phyloP scores from a whole-genome alignment of 1,140 invertebrate genomes.

The Caerostris extrusa region DNA sequence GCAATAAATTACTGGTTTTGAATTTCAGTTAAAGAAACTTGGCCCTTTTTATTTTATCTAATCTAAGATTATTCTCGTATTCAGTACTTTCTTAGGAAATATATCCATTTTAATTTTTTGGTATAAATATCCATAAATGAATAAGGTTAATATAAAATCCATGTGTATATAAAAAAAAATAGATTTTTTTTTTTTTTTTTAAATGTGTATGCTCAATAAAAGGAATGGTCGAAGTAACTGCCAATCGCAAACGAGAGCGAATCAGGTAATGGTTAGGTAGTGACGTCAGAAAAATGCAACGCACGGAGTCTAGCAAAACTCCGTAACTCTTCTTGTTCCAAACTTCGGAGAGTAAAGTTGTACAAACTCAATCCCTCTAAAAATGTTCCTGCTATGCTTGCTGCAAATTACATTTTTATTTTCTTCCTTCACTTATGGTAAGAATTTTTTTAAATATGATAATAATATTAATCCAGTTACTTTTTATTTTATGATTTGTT shows the following conservation, averaged over 20 bases:
- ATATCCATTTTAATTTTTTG: too few species aligned
- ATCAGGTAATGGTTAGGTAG: background rate
- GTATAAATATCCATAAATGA: too few species aligned
- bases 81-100: too few species aligned
- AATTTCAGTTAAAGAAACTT: too few species aligned
- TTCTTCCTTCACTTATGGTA: background rate
- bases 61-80: too few species aligned
- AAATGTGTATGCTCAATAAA: background rate
- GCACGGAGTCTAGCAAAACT: slow-evolving; percentile 3
- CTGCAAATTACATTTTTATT: background rate
- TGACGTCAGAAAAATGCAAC: background rate
- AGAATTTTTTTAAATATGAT: background rate
- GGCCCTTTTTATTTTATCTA: too few species aligned
- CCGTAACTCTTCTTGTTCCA: background rate
- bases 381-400: slow-evolving; percentile 7
- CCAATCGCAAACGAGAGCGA: background rate
- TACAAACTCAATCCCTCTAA: background rate
- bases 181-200: background rate
- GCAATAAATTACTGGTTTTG: too few species aligned
- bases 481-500: too few species aligned
- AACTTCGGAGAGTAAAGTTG: background rate
- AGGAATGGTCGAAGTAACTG: background rate
- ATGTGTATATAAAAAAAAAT: background rate
- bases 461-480: too few species aligned
- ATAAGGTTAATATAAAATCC: background rate